phyloP scores from a whole-genome alignment of 2,888 invertebrate genomes.

The Nomada lathburiana region DNA sequence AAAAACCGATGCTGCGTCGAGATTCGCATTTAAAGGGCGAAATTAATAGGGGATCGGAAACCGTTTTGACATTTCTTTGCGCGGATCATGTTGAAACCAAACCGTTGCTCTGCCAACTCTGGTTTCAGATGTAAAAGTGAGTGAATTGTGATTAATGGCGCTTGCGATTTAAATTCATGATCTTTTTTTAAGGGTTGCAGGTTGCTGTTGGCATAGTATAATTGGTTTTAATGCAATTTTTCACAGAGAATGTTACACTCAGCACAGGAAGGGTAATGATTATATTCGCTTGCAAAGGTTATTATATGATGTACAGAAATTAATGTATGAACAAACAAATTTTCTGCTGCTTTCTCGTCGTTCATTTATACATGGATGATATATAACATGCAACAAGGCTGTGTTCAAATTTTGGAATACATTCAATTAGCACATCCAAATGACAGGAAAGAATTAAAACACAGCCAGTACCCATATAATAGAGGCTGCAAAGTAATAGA shows the following conservation, averaged over 20 bases:
- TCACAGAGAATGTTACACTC: no score
- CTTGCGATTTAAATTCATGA: no score
- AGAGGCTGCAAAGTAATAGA: neutral
- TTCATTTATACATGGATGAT: neutral
- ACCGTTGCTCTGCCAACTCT: neutral
- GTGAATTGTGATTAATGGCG: no score
- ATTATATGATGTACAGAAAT: neutral
- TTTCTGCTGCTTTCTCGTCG: neutral
- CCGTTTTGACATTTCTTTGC: neutral
- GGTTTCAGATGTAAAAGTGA: no score
- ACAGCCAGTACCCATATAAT: neutral
- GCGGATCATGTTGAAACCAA: neutral
- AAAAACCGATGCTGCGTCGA: neutral
- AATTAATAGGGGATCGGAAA: slow-evolving; percentile 3
- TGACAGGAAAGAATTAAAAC: no score
- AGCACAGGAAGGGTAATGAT: neutral
- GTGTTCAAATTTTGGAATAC: slow-evolving; percentile 2
- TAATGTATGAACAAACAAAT: neutral
- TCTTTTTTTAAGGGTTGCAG: no score
- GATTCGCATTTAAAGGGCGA: slow-evolving; percentile 8
- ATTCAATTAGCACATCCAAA: neutral
- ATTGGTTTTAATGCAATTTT: no score
- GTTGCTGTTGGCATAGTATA: no score
- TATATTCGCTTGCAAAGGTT: neutral
- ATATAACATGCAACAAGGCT: neutral